These are phyloP conservation scores for Dryoscopus gambensis DNA, from an alignment of 2,113 vertebrate genomes.

Conservation along the genomic window DNA sequence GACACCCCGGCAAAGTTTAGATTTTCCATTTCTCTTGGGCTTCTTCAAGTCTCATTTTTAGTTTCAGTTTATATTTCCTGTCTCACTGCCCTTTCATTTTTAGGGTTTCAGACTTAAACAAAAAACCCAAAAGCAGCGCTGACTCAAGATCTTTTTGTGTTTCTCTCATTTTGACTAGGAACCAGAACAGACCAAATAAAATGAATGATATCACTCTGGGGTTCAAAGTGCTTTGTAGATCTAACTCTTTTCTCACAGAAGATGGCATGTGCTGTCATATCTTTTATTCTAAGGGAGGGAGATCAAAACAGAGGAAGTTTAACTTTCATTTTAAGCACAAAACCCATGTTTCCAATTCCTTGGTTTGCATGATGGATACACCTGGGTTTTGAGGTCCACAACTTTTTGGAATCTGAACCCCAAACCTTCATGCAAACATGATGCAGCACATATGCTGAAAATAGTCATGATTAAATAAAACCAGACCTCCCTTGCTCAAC, in stretches of 20 bases:
- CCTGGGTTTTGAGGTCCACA: background rate
- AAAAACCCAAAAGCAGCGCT: background rate
- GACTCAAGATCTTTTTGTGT: background rate
- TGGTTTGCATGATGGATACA: background rate
- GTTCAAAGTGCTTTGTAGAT: background rate
- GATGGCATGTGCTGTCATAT: background rate
- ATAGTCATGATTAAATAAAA: background rate
- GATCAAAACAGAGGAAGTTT: background rate
- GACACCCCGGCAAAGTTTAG: background rate
- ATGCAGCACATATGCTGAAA: background rate
- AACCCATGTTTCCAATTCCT: background rate
- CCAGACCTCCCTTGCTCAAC: background rate
- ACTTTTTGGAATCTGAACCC: background rate
- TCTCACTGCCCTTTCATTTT: background rate
- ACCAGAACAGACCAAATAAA: background rate
- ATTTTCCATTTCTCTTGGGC: background rate
- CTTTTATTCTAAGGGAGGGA: background rate
- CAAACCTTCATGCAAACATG: background rate
- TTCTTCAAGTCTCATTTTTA: background rate
- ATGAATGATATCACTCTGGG: background rate
- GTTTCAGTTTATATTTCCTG: conserved; percentile 40
- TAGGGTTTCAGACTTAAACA: background rate
- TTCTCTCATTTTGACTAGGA: background rate
- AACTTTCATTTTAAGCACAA: background rate
- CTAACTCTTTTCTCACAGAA: background rate